phyloP scores from a whole-genome alignment of 2,113 vertebrate species.

The Lota lota region DNA sequence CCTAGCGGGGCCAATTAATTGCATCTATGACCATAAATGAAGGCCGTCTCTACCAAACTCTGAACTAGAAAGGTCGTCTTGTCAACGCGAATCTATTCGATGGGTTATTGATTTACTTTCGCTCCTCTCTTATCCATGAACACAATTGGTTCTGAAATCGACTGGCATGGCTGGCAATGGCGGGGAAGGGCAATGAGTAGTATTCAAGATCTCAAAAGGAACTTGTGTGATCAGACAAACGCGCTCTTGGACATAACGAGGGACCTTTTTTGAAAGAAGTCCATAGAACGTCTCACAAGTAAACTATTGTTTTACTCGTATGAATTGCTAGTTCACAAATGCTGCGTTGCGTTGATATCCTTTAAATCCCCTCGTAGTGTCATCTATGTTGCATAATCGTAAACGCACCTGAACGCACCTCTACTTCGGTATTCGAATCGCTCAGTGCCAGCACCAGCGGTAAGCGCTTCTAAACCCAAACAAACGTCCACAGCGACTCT shows the following conservation, averaged over 20 bases:
- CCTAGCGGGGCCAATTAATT: no score
- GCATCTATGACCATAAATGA: no score
- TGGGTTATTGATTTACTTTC: conserved; percentile 26
- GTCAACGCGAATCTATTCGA: neutral
- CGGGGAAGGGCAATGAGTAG: conserved; percentile 30
- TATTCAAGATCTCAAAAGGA: conserved; percentile 38
- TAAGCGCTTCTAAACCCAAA: conserved; percentile 69
- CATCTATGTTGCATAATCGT: conserved; percentile 44
- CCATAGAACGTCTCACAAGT: rapidly evolving
- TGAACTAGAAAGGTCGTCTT: neutral
- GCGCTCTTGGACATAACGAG: neutral
- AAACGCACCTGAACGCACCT: conserved; percentile 46
- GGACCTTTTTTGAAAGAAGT: neutral
- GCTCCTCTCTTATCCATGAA: neutral
- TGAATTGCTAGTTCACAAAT: no score
- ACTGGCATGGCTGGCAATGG: conserved; percentile 44
- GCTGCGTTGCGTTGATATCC: no score
- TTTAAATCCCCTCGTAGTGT: no score
- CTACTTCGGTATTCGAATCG: conserved; percentile 50
- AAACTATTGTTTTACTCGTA: neutral
- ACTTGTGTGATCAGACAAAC: neutral
- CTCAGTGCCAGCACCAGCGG: conserved; percentile 59
- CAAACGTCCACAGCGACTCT: conserved; percentile 53
- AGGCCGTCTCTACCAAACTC: neutral
- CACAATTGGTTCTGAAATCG: conserved; percentile 34